Conservation (phyloP, 2,888 invertebrate species). For the Eilema caniola region DNA sequence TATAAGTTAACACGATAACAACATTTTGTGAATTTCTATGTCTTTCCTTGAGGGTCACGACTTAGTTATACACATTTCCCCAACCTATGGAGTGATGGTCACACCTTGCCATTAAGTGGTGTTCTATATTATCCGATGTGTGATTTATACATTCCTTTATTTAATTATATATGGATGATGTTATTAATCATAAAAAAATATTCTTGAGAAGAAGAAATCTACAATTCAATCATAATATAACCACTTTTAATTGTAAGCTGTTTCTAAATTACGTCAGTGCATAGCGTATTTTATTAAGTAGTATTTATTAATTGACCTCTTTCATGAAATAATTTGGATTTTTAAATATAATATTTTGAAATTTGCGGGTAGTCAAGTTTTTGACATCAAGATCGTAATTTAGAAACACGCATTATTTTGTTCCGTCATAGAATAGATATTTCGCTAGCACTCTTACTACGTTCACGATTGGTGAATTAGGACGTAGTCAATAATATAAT, state of each 20-base stretch:
- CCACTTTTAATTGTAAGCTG: background rate
- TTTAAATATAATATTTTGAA: background rate
- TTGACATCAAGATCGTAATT: background rate
- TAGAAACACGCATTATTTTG: background rate
- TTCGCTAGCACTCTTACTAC: background rate
- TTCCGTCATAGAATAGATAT: background rate
- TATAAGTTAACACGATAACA: background rate
- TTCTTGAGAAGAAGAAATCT: background rate
- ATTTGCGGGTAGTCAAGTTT: background rate
- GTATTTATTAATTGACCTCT: too few species aligned
- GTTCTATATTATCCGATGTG: background rate
- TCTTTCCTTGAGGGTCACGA: background rate
- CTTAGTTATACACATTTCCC: background rate
- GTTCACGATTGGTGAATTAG: slow-evolving; percentile 6
- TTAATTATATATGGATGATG: background rate
- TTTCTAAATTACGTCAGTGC: background rate
- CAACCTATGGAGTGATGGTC: background rate
- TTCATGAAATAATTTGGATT: background rate
- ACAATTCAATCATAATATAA: background rate
- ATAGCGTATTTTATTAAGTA: too few species aligned
- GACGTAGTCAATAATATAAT: slow-evolving; percentile 16
- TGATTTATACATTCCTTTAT: background rate
- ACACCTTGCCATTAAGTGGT: background rate
- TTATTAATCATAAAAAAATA: background rate
- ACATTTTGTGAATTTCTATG: background rate